Conservation (phyloP, 2,888 invertebrate genomes). For the Isoperla grammatica region DNA sequence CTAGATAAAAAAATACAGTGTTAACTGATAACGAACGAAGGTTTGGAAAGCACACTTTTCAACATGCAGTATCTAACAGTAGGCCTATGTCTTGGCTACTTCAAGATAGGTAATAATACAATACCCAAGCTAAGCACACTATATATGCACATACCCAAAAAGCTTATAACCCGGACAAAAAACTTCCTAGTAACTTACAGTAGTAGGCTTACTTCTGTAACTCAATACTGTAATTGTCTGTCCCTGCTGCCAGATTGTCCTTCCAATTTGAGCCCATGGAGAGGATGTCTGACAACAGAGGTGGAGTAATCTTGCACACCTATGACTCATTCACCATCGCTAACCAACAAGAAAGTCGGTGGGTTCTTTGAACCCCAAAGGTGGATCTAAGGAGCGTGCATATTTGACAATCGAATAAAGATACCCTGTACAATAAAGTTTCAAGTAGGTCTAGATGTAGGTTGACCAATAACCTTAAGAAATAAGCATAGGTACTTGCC, state of each 20-base stretch:
- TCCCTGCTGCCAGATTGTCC: conserved; percentile 2
- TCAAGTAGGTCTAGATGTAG: too few relatives aligned
- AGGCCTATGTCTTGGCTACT: too few relatives aligned
- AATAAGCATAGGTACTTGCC: too few relatives aligned
- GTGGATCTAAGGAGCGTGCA: conserved; percentile 32
- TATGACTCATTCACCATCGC: conserved; percentile 33
- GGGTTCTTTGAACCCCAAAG: conserved; percentile 25
- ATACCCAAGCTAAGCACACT: too few relatives aligned
- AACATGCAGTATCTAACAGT: too few relatives aligned
- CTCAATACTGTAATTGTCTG: too few relatives aligned
- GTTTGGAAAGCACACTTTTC: too few relatives aligned
- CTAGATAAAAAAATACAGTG: background rate
- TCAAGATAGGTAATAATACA: too few relatives aligned
- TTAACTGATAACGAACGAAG: background rate
- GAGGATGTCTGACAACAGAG: background rate
- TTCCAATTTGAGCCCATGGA: background rate
- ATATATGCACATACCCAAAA: too few relatives aligned
- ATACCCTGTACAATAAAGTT: too few relatives aligned
- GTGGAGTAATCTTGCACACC: conserved; percentile 27
- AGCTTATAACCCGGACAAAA: too few relatives aligned
- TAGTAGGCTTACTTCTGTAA: background rate
- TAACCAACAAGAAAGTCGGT: conserved; percentile 32
- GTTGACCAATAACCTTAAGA: too few relatives aligned
- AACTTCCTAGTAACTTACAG: background rate
- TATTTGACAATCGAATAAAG: background rate